Base-by-base conservation (phyloP, 2,797 vertebrate species). In the Brachymystax lenok region DNA sequence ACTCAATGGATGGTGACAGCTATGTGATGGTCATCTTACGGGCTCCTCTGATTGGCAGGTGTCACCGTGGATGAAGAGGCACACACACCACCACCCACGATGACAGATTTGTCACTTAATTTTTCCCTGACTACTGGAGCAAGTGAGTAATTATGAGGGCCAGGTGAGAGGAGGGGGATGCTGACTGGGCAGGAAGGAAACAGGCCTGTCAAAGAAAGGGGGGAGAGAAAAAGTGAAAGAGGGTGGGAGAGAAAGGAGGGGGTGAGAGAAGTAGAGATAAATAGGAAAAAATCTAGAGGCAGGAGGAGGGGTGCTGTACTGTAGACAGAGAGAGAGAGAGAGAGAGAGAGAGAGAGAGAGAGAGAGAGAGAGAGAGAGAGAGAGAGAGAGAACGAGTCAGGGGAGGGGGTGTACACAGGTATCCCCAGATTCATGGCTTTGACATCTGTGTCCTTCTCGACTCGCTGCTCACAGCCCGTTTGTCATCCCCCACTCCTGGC, bases 361-460 rank as follows among this genome's bases (percentile, higher is more conserved):
- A 52, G 71, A 74, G 35, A 56, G 61, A 21, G 52, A 46, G n/a
- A n/a, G n/a, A n/a, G n/a, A n/a, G n/a, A 19, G 80, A 51, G 71
- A 74, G 35, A 56, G 61, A 21, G 52, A 46, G 40, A 46, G 40
- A 46, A 46, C 40, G 40, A 74, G 73, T 68, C 28, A n/a, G 30
- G 73, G 17, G 8, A 10, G 5, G 33, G 35, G 35, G 6, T 35
- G 35, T 46, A 46, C 10, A 46, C 40, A 46, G 40, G 40, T 10
- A 46, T 90, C 88, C 89, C 86, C 88, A 94, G 94, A 97, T 96
- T 95, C 96, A 96, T 93, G 76, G 92, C 90, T 97, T 93, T 97
- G 96, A 97, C 97, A 98, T 97, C 96, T 97, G 96, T 93, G 97
- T 97, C 97, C 97, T 98, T 99, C 97, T 96, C 96, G 94, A 96